Evolutionary conservation across 2,797 vertebrate genomes (phyloP).

Genomic region (Hephaestus fuliginosus): DNA sequence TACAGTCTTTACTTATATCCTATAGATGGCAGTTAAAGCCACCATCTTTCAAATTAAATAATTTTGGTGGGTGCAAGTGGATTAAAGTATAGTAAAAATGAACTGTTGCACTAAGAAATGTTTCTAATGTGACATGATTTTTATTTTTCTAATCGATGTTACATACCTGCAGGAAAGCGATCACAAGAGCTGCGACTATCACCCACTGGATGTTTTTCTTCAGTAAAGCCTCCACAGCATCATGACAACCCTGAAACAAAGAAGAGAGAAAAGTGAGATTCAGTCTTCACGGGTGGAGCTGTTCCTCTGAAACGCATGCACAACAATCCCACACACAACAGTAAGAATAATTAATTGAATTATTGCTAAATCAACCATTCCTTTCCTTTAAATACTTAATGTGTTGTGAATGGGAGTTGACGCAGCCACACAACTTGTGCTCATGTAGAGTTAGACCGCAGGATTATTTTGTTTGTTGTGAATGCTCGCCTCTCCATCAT

Average conservation of each 20-base stretch:
- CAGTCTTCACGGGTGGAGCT: not conserved
- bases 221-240: slow-evolving; percentile 69
- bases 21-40: not conserved
- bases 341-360: no score
- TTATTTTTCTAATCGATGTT: slow-evolving; percentile 6
- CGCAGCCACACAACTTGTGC: no score
- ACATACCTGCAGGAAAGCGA: slow-evolving; percentile 92
- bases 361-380: not conserved
- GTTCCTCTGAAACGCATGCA: no score
- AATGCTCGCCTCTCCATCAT: no score
- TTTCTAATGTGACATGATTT: not conserved
- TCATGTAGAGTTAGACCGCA: no score
- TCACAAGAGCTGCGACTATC: slow-evolving; percentile 88
- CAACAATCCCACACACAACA: no score
- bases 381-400: not conserved
- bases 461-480: no score
- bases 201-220: slow-evolving; percentile 83
- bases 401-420: no score
- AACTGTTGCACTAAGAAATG: not conserved
- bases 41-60: not conserved
- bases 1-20: not conserved
- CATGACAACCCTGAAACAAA: slow-evolving; percentile 86
- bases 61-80: not conserved
- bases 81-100: not conserved
- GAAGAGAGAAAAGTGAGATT: not conserved